A percentile compares a stretch with the other conserved stretches of the same genome.
These are phyloP conservation scores for Hemistola chrysoprasaria DNA, from an alignment of 2,888 invertebrate genomes.

Conservation along the genomic window DNA sequence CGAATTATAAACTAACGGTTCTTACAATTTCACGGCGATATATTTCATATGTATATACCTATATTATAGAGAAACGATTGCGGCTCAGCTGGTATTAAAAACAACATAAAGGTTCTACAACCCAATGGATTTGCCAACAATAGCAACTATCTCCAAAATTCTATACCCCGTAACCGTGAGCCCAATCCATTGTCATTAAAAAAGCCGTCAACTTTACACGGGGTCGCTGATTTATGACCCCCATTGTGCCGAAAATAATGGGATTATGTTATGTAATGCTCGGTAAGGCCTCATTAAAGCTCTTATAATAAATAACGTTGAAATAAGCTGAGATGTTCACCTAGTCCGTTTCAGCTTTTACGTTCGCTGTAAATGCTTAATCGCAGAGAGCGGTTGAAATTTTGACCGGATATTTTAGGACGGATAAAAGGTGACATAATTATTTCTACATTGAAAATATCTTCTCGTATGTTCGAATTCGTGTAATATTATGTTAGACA, in stretches of 20 bases:
- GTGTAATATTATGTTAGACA: too few relatives aligned
- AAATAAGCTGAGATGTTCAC: constrained; percentile 36
- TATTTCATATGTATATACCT: too few relatives aligned
- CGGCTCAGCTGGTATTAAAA: too few relatives aligned
- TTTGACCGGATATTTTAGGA: constrained; percentile 5
- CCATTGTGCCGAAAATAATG: constrained; percentile 42
- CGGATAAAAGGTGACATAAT: not conserved
- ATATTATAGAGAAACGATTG: too few relatives aligned
- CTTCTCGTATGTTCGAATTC: too few relatives aligned
- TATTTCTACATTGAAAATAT: too few relatives aligned
- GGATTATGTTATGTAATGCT: constrained; percentile 57
- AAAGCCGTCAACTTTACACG: constrained; percentile 64
- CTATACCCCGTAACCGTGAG: constrained; percentile 1
- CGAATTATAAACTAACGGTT: too few relatives aligned
- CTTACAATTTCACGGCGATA: too few relatives aligned
- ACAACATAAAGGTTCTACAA: too few relatives aligned
- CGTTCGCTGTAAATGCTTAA: constrained; percentile 18
- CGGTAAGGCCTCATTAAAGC: constrained; percentile 54
- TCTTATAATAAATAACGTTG: constrained; percentile 48
- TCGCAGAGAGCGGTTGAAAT: constrained; percentile 5
- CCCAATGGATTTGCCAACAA: too few relatives aligned
- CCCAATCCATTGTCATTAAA: constrained; percentile 59
- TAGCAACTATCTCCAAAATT: too few relatives aligned
- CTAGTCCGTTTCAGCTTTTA: constrained; percentile 21
- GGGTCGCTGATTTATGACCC: constrained; percentile 58